Percentiles rank a stretch among this genome's conserved stretches.
These are phyloP conservation scores for Sebastes melanostomus DNA, from an alignment of 2,797 vertebrate species.

Conservation along the genomic window DNA sequence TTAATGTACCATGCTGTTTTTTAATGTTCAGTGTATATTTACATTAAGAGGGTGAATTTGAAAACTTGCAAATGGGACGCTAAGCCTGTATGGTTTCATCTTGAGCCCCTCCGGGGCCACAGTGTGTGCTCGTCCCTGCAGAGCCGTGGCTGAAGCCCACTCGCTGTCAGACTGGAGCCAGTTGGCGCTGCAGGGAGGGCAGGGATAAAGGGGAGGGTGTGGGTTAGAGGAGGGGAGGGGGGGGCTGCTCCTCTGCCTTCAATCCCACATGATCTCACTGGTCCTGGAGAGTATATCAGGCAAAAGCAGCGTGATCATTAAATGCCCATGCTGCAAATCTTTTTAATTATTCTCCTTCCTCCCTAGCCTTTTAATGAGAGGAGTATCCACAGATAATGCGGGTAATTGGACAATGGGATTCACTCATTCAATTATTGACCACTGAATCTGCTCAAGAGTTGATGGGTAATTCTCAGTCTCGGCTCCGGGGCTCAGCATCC, in stretches of 20 bases:
- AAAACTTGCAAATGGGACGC: slow-evolving; percentile 36
- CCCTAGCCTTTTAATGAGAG: slow-evolving; percentile 78
- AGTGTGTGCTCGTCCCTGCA: slow-evolving; percentile 30
- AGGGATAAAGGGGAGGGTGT: slow-evolving; percentile 12
- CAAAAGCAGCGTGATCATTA: slow-evolving; percentile 78
- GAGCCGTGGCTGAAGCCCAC: slow-evolving; percentile 45
- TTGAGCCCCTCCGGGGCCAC: slow-evolving; percentile 10
- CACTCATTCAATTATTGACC: slow-evolving; percentile 84
- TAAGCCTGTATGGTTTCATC: slow-evolving; percentile 4
- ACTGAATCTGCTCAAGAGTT: slow-evolving; percentile 75
- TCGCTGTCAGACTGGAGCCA: slow-evolving; percentile 43
- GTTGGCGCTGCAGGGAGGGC: slow-evolving; percentile 36
- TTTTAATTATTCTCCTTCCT: slow-evolving; percentile 82
- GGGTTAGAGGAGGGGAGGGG: background rate
- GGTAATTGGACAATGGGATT: slow-evolving; percentile 84
- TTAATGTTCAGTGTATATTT: slow-evolving; percentile 40
- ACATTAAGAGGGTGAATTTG: slow-evolving; percentile 12
- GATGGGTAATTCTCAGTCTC: slow-evolving; percentile 69
- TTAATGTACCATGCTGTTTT: slow-evolving; percentile 7
- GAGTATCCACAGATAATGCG: slow-evolving; percentile 81
- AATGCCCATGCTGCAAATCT: slow-evolving; percentile 79
- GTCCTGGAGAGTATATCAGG: slow-evolving; percentile 77
- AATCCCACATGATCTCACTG: slow-evolving; percentile 74
- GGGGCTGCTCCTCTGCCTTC: slow-evolving; percentile 45
- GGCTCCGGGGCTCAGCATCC: slow-evolving; percentile 46